phyloP scores from a whole-genome alignment of 2,797 vertebrate genomes.

The Etheostoma perlongum region DNA sequence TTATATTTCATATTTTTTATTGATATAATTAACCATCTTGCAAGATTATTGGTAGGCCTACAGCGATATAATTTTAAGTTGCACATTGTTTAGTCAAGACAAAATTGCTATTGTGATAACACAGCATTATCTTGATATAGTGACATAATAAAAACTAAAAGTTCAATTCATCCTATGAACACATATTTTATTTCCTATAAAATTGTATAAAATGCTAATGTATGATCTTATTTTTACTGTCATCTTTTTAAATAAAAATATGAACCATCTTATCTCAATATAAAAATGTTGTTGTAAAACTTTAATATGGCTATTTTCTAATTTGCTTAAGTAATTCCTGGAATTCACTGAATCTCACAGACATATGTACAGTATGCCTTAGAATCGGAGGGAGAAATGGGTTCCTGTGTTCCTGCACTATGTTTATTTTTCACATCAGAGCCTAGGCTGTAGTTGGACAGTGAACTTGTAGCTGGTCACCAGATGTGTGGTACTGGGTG shows the following conservation, averaged over 20 bases:
- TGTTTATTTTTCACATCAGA: conserved; percentile 19
- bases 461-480: conserved; percentile 20
- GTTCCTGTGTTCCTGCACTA: background rate
- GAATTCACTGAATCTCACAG: background rate
- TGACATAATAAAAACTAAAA: background rate
- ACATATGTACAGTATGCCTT: background rate
- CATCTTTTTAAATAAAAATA: background rate
- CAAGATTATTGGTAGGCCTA: background rate
- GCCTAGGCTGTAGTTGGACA: conserved; percentile 14
- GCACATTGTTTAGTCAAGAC: background rate
- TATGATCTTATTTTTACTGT: background rate
- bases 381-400: background rate
- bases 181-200: background rate
- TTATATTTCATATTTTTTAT: background rate
- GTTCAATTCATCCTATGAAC: background rate
- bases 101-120: background rate
- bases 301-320: background rate
- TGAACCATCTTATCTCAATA: background rate
- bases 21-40: background rate
- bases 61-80: background rate
- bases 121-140: background rate
- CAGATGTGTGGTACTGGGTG: conserved; percentile 21
- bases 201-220: background rate
- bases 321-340: background rate
- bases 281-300: background rate